These are phyloP conservation scores for Actias luna DNA, from an alignment of 2,888 invertebrate genomes.

Conservation along the genomic window DNA sequence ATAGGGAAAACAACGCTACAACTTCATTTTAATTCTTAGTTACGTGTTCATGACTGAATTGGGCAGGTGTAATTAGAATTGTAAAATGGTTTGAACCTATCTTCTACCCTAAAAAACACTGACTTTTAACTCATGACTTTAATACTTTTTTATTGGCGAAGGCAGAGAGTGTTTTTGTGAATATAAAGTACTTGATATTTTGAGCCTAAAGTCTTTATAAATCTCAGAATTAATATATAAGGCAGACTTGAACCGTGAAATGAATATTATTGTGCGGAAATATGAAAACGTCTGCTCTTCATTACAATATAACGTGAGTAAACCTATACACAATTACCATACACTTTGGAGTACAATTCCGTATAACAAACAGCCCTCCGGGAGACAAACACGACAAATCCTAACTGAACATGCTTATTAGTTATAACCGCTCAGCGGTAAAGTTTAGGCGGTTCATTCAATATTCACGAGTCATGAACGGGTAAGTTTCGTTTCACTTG, in stretches of 20 bases:
- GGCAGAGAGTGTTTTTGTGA: neutral
- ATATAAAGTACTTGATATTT: neutral
- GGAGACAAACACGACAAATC: conserved; percentile 54
- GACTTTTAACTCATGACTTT: neutral
- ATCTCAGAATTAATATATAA: too few species aligned
- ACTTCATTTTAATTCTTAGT: conserved; percentile 15
- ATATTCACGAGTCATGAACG: conserved; percentile 29
- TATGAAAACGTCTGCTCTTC: too few species aligned
- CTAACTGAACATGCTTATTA: conserved; percentile 48
- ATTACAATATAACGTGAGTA: neutral
- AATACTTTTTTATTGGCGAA: neutral
- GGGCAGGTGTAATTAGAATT: conserved; percentile 15
- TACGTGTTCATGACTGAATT: conserved; percentile 9
- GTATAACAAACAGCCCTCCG: conserved; percentile 27
- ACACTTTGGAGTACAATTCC: conserved; percentile 20
- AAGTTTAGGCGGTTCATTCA: conserved; percentile 35
- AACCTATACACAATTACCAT: neutral
- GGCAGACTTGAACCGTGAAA: too few species aligned
- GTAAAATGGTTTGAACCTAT: neutral
- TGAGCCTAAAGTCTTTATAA: too few species aligned
- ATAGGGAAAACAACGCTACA: conserved; percentile 22
- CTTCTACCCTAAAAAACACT: neutral
- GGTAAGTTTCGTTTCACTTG: conserved; percentile 41
- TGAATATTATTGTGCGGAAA: too few species aligned
- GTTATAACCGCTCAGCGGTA: conserved; percentile 30